Evolutionary conservation across 2,888 invertebrate genomes (phyloP), one percentile per base, ranked within the genome.

Genomic region (Scaptodrosophila latifasciaeformis): DNA sequence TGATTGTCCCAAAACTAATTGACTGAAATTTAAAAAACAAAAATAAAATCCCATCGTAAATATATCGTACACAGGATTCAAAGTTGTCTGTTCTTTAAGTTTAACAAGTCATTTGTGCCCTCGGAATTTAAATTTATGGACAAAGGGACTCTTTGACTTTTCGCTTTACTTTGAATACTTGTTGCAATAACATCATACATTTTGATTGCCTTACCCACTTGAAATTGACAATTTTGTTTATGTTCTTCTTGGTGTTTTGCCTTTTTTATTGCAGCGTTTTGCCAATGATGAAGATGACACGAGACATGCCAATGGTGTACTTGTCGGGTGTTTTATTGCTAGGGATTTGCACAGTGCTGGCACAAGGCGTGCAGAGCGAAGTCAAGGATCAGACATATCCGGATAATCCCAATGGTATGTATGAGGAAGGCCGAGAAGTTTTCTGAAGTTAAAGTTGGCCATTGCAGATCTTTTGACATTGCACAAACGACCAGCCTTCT

Each of bases 401-500:
- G 5, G 70, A 80, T 30, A 70, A 62, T 59, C 66, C 67, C n/a
- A 60, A 67, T 15, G 72, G n/a, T n/a, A n/a, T n/a, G n/a, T n/a
- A n/a, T n/a, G n/a, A n/a, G 67, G 30, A 81, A 76, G 54, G 54
- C 60, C 17, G 64, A 63, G 13, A 24, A 47, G 52, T 44, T 17
- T 43, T 34, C 21, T 19, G 18, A 6, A 15, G 12, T 30, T 37
- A 18, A 1, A n/a, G n/a, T n/a, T 39, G 2, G 18, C 7, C 10
- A 29, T 9, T 44, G 10, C 50, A 74, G 82, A 69, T 24, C 50
- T 69, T 54, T 44, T 77, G 37, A 56, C 67, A 51, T 49, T 76
- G 55, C 67, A 78, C 54, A 85, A 86, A 57, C 77, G 87, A 27
- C 85, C 85, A 37, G 78, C 85, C 15, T 88, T 87, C 71, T 87